phyloP scores from a whole-genome alignment of 2,797 vertebrate species.

The Phalanger gymnotis region DNA sequence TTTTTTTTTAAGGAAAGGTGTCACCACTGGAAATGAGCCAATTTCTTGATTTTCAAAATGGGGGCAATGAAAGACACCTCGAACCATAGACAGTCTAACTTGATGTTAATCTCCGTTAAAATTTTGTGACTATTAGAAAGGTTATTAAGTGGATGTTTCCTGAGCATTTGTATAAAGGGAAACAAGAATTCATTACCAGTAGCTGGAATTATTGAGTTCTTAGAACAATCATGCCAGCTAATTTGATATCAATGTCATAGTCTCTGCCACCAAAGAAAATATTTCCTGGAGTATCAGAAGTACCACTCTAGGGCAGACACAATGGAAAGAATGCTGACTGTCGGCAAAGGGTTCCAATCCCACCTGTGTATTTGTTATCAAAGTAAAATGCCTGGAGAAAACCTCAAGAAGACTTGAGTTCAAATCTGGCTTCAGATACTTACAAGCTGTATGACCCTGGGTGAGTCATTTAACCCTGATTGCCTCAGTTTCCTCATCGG shows the following conservation, averaged over 20 bases:
- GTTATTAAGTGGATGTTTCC: neutral
- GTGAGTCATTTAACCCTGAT: no score
- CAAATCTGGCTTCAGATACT: no score
- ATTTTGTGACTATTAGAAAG: neutral
- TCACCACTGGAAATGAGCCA: neutral
- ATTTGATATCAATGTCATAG: neutral
- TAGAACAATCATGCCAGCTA: neutral
- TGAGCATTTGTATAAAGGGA: neutral
- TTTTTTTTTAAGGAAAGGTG: neutral
- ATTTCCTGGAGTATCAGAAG: neutral
- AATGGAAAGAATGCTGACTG: neutral
- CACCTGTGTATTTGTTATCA: no score
- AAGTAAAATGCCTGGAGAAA: no score
- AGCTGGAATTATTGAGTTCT: neutral
- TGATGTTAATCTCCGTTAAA: neutral
- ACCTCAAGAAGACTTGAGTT: neutral
- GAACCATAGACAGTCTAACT: neutral
- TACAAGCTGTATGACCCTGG: no score
- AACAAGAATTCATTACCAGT: neutral
- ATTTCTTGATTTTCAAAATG: neutral
- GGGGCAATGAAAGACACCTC: neutral
- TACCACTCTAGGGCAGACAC: neutral
- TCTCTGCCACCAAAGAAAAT: neutral
- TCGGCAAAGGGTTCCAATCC: no score
- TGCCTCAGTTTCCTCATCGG: no score